A percentile compares a stretch with the other conserved stretches of the same genome.
Evolutionary conservation across 2,113 vertebrate genomes (phyloP).

Genomic region (Seriola aureovittata): DNA sequence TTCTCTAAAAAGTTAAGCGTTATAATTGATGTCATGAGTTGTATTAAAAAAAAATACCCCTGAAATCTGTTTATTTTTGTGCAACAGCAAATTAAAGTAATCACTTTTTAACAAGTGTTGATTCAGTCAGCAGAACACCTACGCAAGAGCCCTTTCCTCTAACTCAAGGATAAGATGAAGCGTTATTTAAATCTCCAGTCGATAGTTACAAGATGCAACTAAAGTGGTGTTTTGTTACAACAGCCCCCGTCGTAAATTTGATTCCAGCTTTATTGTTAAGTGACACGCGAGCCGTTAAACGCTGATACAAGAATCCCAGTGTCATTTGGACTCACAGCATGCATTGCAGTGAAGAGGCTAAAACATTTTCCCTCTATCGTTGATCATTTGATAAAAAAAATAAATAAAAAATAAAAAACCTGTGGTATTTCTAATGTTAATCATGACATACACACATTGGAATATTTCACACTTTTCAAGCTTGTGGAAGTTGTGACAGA

Average conservation of each 20-base stretch:
- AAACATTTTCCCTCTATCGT: background rate
- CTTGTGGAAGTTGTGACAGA: too few relatives aligned
- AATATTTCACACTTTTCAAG: background rate
- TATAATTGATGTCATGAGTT: background rate
- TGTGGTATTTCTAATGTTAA: too few relatives aligned
- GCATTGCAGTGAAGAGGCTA: background rate
- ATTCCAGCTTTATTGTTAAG: constrained; percentile 2
- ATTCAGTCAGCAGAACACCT: background rate
- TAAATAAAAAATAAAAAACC: too few relatives aligned
- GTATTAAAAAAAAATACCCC: background rate
- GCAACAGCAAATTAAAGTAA: background rate
- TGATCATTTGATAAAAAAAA: background rate
- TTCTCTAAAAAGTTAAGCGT: too few relatives aligned
- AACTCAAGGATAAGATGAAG: background rate
- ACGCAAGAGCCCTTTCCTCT: background rate
- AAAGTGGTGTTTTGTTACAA: constrained; percentile 11
- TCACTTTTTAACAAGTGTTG: background rate
- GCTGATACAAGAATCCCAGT: background rate
- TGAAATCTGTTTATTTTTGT: background rate
- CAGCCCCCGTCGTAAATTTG: background rate
- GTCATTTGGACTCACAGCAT: background rate
- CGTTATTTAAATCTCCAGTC: background rate
- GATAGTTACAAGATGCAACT: background rate
- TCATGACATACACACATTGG: background rate
- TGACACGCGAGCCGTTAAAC: background rate